Evolutionary conservation across 1,140 invertebrate species (phyloP), one percentile per base, ranked within the genome.

Genomic region (Tenebrio molitor): DNA sequence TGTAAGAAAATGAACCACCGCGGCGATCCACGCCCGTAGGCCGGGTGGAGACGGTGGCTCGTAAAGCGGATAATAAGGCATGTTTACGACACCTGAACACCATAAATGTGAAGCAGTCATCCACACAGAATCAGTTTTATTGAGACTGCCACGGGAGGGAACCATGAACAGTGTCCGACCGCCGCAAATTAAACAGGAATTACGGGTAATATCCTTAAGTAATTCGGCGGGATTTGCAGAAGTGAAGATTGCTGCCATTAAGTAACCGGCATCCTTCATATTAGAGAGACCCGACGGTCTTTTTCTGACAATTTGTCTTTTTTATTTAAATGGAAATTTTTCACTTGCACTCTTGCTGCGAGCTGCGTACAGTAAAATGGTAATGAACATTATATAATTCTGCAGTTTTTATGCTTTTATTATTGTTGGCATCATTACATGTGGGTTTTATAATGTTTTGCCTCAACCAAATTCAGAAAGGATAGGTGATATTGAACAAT

Each of bases 41-140:
- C 39, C 17, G 64, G 64, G 19, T 44, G 21, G 64, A 66, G 42
- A 66, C 36, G 64, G 42, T 66, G 64, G 36, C 69, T 77, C 76
- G 76, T 79, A 79, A 79, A 77, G 75, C 72, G 71, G 77, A 76
- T 77, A 77, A 79, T 79, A 79, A 79, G 77, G 74, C 76, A 79
- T 79, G 77, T 79, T 79, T 79, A 79, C 77, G 76, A 77, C 76
- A 79, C 77, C 74, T 76, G 77, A 71, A 73, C 74, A 68, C 68
- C 63, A 63, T 74, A 71, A 76, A 73, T 67, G 74, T 68, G 70
- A 71, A 71, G 69, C 69, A 69, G 75, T 74, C 74, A 70, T 76
- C 74, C 69, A 75, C 70, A 75, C 66, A 67, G 75, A 76, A 76
- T 76, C 71, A 70, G 73, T 76, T 76, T 76, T 76, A 76, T 76